Base-by-base conservation (phyloP, 2,113 vertebrate species). In the Hippocampus barbouri region DNA sequence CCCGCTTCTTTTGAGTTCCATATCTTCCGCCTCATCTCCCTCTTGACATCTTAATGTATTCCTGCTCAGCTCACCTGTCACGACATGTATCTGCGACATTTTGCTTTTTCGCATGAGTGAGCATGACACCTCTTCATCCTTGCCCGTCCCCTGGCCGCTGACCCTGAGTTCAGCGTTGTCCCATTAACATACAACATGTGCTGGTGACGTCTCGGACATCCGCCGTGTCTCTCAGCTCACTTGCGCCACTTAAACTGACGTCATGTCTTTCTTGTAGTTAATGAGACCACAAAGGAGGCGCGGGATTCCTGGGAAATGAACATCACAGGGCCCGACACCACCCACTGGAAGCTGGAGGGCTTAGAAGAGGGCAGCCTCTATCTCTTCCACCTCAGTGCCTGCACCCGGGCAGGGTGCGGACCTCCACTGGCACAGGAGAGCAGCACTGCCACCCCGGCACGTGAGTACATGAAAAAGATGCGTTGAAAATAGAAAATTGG, bases 311-410 rank as follows among this genome's bases (percentile, higher is more conserved):
- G 77, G 21, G 90, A 92, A 21, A 66, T 94, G 78, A 94, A 93
- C 70, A 78, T 99, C 40, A 80, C 85, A 0, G 87, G 84, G 76
- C 89, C 76, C 8, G 91, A 94, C n/a, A 89, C 87, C 9, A 91
- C 93, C 79, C 94, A 91, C 69, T 94, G 92, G 94, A 89, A 75
- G 68, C 83, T 98, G 15, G 73, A 78, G 0, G 92, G 90, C 56
- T 91, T 98, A 78, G 84, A 72, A 59, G 74, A 87, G 61, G 89
- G 83, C 49, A 94, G 94, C 79, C 93, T 86, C 73, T 98, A 98
- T 89, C 95, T 94, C 74, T 95, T 99, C 86, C 93, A 95, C 70
- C 83, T 96, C 78, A 93, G 92, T 5, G 96, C 95, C 30, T 99
- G 97, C 82, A 98, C 96, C 1, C 82, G 70, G 56, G 88, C 86